Base-by-base conservation (phyloP, 2,888 invertebrate genomes). In the Lathronympha strigana region DNA sequence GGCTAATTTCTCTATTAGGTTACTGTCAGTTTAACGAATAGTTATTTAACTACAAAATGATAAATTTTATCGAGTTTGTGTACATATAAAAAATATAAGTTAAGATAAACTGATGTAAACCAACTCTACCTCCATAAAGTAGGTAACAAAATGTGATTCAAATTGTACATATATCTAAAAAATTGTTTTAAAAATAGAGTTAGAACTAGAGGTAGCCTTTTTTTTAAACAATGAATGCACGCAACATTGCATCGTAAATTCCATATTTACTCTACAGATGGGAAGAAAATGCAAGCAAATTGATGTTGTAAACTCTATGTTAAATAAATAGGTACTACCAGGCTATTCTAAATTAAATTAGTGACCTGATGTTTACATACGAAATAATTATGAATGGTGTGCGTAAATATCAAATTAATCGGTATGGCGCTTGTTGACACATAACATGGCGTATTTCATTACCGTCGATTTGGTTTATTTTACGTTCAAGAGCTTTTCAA, bases 231-330 rank as follows among this genome's bases (percentile, higher is more conserved):
- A n/a, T n/a, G n/a, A n/a, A n/a, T n/a, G n/a, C n/a, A n/a, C n/a
- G n/a, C n/a, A n/a, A n/a, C n/a, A n/a, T n/a, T n/a, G n/a, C n/a
- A 63, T 58, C 63, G 57, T 43, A 57, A 63, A 63, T 58, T 51
- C 43, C 33, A 58, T 57, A 11, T 11, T 17, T 25, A 58, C 51
- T 43, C 58, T 51, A 58, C 33, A 36, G 31, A 31, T 58, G 25
- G 33, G 17, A 45, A 45, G 50, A 25, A 36, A 33, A 49, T 49
- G 33, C 15, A 43, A 58, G 23, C 38, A 33, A 60, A 43, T 63
- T 51, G n/a, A 36, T 45, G 51, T 51, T 40, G 13, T 45, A 5
- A 25, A 43, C 36, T n/a, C 31, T 36, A 45, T 47, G 55, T 57
- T 6, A 28, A 55, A 55, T 53, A n/a, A n/a, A n/a, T n/a, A n/a